Evolutionary conservation across 2,888 invertebrate species (phyloP), one percentile per base, ranked within the genome.

Genomic region (Heliconius erato): DNA sequence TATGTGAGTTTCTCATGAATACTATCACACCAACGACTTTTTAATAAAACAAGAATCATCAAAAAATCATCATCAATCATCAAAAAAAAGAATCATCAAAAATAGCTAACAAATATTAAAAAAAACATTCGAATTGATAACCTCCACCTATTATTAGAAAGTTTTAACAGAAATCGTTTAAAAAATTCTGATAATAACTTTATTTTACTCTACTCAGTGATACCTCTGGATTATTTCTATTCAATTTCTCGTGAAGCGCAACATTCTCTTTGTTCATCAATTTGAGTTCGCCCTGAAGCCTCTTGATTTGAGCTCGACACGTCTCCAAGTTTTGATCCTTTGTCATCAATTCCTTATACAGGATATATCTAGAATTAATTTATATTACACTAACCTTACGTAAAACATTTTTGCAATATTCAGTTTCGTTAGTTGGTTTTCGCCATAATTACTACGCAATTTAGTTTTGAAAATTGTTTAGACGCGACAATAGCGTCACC

Each of bases 281-380:
- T 89, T 97, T 96, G 91, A 97, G 93, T 90, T 97, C 97, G 74
- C 96, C 96, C 87, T 97, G 97, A 77, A 97, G 92, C 72, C 96
- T 94, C 87, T 96, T 96, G 85, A 97, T 93, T 90, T 97, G 97
- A 78, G 96, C 95, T 81, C 97, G 96, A 68, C 97, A 95, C 12
- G 95, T 96, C 88, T 97, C 97, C 85, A 97, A 92, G 26, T 96
- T 96, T 86, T 97, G 96, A 86, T 97, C 97, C 87, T 97, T 97
- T 67, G 96, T 96, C 91, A 97, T 94, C 83, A 97, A 88, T 87
- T 97, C 97, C 88, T 97, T 97, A 88, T 97, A 97, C 85, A 97
- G 91, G 86, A 97, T 95, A 87, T 97, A 97, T 89, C 97, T 97
- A 91, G 35, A 91, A 91, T 83, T 59, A 63, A 84, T 68, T 68